Evolutionary conservation across 2,888 invertebrate species (phyloP), one percentile per base, ranked within the genome.

Genomic region (Blastobasis adustella): DNA sequence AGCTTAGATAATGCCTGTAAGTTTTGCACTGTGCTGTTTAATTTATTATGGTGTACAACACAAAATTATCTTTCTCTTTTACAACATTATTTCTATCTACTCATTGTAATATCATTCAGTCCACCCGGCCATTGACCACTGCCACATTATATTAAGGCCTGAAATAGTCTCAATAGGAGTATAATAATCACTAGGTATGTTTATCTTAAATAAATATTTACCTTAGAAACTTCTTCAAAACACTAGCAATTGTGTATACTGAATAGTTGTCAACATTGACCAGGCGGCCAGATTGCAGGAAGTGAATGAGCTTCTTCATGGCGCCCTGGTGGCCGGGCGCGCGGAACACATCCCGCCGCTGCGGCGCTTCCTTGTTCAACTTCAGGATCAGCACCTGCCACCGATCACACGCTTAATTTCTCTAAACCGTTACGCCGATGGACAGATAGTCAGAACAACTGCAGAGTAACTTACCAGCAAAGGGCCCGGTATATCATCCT

Each of bases 171-270:
- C 23, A 23, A 2, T 23, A 23, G 1, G 3, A 23, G 23, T 23
- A 23, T 23, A 23, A 23, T 23, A 23, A 23, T 23, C 1, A 23
- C 23, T 23, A 23, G 23, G 23, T 23, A 23, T 23, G 23, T 23
- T 23, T 23, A 23, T 23, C 23, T 23, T 23, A 23, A 23, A 23
- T 3, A 23, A 23, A 23, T 23, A 10, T 42, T 69, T 63, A 89
- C 89, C 89, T 91, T 52, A 99, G 91, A 88, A 99, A 99, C 88
- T 98, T 98, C 90, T 99, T 99, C 58, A 99, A 90, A 55, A 99
- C 98, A 82, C 98, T 98, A 54, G 99, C 98, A 71, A 99, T 97
- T 37, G 99, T 99, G 84, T 98, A 98, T 57, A 98, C 97, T 58
- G 96, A 97, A 82, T 96, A 98, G 80, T 97, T 97, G 77, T 96